These are phyloP conservation scores for Centruroides sculpturatus DNA, from an alignment of 1,140 invertebrate species.

Conservation along the genomic window DNA sequence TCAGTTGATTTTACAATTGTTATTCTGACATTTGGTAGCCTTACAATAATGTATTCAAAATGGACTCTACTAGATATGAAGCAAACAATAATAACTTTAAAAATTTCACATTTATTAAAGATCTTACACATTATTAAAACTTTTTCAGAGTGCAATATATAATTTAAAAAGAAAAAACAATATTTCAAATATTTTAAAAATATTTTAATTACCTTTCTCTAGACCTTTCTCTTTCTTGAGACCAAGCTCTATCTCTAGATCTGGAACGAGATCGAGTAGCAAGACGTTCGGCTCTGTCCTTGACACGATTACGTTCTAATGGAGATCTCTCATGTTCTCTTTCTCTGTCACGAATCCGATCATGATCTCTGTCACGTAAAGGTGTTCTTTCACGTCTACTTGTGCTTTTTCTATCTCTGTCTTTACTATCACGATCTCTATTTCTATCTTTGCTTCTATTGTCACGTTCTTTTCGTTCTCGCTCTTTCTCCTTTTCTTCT, in stretches of 20 bases:
- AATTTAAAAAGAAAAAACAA: too few species aligned
- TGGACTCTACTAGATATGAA: too few species aligned
- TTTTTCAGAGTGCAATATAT: too few species aligned
- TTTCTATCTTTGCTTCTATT: too few species aligned
- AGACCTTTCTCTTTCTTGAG: slow-evolving; percentile 29
- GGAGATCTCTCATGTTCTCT: slow-evolving; percentile 4
- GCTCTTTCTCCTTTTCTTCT: slow-evolving; percentile 27
- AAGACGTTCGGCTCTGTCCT: slow-evolving; percentile 14
- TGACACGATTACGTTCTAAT: slow-evolving; percentile 19
- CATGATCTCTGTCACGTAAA: slow-evolving; percentile 23
- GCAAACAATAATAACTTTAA: too few species aligned
- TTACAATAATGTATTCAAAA: too few species aligned
- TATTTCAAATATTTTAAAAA: too few species aligned
- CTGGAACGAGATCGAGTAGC: background rate
- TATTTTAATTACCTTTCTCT: slow-evolving; percentile 11
- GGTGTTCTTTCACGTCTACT: slow-evolving; percentile 4
- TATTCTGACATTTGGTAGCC: too few species aligned
- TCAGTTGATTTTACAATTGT: too few species aligned
- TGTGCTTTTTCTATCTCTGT: slow-evolving; percentile 19
- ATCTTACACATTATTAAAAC: too few species aligned
- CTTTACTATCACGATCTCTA: slow-evolving; percentile 20
- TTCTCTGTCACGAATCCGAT: slow-evolving; percentile 24
- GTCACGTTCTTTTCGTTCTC: slow-evolving; percentile 19
- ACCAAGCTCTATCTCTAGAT: slow-evolving; percentile 24
- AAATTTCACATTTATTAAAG: too few species aligned